phyloP scores from a whole-genome alignment of 2,797 vertebrate genomes.

The Sternotherus odoratus region DNA sequence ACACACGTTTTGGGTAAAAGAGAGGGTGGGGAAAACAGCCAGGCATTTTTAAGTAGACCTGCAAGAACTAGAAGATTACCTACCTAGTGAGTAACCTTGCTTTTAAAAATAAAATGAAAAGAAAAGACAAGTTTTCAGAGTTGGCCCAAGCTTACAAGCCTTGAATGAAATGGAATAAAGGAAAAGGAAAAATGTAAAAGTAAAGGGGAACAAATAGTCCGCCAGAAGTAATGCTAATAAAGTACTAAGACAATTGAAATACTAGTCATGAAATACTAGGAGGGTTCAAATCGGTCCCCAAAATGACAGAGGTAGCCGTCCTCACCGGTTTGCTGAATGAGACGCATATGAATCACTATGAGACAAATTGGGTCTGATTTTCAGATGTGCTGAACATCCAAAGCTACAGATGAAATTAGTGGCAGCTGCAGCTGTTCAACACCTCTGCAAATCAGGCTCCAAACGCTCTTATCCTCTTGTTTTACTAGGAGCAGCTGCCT shows the following conservation, averaged over 20 bases:
- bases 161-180: slow-evolving; percentile 10
- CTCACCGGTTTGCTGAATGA: not conserved
- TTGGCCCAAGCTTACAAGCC: not conserved
- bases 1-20: not conserved
- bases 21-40: not conserved
- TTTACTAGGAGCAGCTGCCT: not conserved
- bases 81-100: not conserved
- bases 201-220: slow-evolving; percentile 36
- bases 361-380: no score
- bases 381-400: not conserved
- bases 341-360: not conserved
- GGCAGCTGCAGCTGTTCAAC: not conserved
- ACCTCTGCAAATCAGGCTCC: not conserved
- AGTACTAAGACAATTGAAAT: slow-evolving; percentile 39
- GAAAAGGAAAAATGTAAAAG: slow-evolving; percentile 44
- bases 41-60: not conserved
- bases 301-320: not conserved
- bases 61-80: not conserved
- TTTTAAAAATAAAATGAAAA: not conserved
- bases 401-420: not conserved
- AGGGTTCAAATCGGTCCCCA: not conserved
- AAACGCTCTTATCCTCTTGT: not conserved
- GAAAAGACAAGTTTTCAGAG: slow-evolving; percentile 1
- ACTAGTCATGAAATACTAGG: not conserved
- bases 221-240: slow-evolving; percentile 32